phyloP scores from a whole-genome alignment of 2,113 vertebrate species.

The Nerophis ophidion region DNA sequence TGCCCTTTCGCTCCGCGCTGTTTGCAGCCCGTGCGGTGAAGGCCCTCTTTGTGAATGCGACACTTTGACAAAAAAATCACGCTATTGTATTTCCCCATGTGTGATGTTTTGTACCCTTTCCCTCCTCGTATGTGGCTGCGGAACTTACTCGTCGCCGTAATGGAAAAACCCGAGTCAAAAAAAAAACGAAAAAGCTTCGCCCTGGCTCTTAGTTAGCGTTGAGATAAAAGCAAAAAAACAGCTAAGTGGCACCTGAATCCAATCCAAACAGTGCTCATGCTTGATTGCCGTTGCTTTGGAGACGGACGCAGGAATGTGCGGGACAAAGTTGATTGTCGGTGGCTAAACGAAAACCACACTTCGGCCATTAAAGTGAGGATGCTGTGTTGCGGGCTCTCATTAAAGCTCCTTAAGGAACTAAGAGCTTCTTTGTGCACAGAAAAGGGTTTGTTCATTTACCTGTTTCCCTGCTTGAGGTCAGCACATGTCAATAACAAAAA shows the following conservation, averaged over 20 bases:
- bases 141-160: constrained; percentile 56
- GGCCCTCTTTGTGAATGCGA: constrained; percentile 48
- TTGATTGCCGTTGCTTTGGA: constrained; percentile 63
- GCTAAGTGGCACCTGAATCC: constrained; percentile 65
- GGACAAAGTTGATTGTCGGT: constrained; percentile 65
- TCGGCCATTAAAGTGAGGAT: constrained; percentile 54
- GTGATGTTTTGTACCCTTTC: constrained; percentile 34
- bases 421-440: constrained; percentile 39
- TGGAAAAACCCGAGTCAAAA: constrained; percentile 67
- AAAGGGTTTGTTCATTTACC: constrained; percentile 14
- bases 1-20: constrained; percentile 58
- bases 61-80: constrained; percentile 65
- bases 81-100: constrained; percentile 46
- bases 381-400: constrained; percentile 48
- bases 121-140: constrained; percentile 38
- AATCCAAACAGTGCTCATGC: constrained; percentile 61
- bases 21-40: constrained; percentile 30
- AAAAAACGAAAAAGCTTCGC: constrained; percentile 14
- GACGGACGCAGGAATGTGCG: constrained; percentile 59
- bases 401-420: constrained; percentile 55
- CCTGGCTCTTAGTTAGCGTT: constrained; percentile 10
- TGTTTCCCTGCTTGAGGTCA: constrained; percentile 29
- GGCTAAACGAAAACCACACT: constrained; percentile 66
- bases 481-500: too few species aligned
- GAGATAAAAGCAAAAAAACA: constrained; percentile 42